A percentile compares a stretch with the other conserved stretches of the same genome.
Evolutionary conservation across 2,797 vertebrate species (phyloP).

Genomic region (Gallinago solitaria): DNA sequence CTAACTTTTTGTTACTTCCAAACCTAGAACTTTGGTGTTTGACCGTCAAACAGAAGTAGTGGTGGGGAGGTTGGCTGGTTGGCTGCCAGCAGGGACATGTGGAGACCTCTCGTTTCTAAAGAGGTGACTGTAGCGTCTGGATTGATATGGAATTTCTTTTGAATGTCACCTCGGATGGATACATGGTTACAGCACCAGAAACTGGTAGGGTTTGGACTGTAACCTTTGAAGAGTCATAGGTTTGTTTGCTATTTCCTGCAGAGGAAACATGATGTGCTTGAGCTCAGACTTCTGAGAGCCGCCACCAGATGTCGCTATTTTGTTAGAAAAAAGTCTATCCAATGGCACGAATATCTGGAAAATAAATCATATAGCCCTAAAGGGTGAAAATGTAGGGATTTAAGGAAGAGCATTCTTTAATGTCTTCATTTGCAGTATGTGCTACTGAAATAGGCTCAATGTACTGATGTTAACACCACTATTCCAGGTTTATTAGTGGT

Average conservation of each 20-base stretch:
- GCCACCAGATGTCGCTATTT: constrained; percentile 77
- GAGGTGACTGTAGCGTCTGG: not conserved
- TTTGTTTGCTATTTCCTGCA: not conserved
- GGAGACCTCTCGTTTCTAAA: not conserved
- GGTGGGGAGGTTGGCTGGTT: not conserved
- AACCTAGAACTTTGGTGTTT: not conserved
- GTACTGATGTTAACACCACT: not conserved
- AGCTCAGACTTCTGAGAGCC: constrained; percentile 7
- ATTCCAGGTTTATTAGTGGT: not conserved
- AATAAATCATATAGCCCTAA: not conserved
- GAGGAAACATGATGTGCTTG: not conserved
- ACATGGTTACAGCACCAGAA: not conserved
- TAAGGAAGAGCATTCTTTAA: not conserved
- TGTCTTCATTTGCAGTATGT: not conserved
- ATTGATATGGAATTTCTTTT: fast-evolving
- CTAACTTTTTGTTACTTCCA: not conserved
- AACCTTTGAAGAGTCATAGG: not conserved
- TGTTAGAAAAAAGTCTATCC: constrained; percentile 29
- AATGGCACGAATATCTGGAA: constrained; percentile 37
- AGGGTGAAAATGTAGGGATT: not conserved
- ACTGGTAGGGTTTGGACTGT: not conserved
- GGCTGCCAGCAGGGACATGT: not conserved
- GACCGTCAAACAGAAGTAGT: not conserved
- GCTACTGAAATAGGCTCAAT: not conserved
- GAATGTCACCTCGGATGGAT: fast-evolving